Evolutionary conservation across 2,797 vertebrate species (phyloP).

Genomic region (Hirundo rustica): DNA sequence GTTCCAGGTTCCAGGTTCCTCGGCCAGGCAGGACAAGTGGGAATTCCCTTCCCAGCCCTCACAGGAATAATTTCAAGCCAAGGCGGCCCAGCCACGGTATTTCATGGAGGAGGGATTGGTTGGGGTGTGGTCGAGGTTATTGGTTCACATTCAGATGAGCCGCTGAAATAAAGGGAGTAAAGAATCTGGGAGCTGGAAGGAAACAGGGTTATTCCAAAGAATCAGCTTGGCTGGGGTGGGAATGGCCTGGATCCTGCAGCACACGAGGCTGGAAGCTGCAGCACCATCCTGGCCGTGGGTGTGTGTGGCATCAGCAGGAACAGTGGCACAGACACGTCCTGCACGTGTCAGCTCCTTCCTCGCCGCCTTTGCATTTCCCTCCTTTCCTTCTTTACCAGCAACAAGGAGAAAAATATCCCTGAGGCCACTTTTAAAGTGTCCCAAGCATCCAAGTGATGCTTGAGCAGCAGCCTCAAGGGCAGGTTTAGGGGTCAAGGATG

Average conservation of each 20-base stretch:
- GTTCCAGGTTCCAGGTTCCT: not conserved
- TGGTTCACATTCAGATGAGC: not conserved
- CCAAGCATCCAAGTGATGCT: not conserved
- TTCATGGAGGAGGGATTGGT: not conserved
- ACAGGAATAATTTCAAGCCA: not conserved
- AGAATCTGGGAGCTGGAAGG: slow-evolving; percentile 5
- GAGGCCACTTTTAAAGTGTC: not conserved
- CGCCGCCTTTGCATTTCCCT: not conserved
- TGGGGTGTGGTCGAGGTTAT: not conserved
- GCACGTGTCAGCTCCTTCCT: not conserved
- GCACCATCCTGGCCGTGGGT: slow-evolving; percentile 10
- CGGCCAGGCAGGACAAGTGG: not conserved
- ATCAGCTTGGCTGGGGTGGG: slow-evolving; percentile 35
- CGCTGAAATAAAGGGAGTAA: not conserved
- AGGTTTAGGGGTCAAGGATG: not conserved
- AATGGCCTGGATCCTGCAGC: slow-evolving; percentile 56
- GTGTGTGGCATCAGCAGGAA: slow-evolving; percentile 3
- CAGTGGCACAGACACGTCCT: not conserved
- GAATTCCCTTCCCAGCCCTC: not conserved
- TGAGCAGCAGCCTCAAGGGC: not conserved
- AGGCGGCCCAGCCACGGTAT: not conserved
- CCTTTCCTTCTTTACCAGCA: not conserved
- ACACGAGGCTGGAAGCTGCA: not conserved
- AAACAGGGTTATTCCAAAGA: slow-evolving; percentile 32
- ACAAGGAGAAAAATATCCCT: not conserved